phyloP scores from a whole-genome alignment of 2,113 vertebrate genomes.

The Pleuronectes platessa region DNA sequence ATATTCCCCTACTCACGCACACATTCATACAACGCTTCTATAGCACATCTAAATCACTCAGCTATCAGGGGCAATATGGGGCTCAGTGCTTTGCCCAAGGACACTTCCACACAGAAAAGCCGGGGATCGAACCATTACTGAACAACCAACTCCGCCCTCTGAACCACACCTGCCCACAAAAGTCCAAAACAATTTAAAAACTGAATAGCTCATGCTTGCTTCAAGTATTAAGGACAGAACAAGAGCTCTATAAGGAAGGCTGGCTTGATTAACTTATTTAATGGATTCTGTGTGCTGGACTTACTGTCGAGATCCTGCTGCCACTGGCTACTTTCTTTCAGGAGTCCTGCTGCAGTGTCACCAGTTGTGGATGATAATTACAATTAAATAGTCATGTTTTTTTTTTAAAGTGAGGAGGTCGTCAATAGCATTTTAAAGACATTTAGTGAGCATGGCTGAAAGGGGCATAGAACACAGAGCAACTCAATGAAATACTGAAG shows the following conservation, averaged over 20 bases:
- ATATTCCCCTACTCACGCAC: no score
- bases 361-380: neutral
- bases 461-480: neutral
- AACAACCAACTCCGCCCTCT: no score
- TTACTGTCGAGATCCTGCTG: neutral
- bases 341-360: neutral
- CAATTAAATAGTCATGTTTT: slow-evolving; percentile 7
- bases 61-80: no score
- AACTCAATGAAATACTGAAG: neutral
- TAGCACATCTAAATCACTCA: no score
- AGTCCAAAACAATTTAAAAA: no score
- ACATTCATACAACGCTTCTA: no score
- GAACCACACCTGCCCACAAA: no score
- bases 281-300: slow-evolving; percentile 1
- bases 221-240: no score
- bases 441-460: slow-evolving; percentile 27
- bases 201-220: no score
- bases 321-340: slow-evolving; percentile 4
- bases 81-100: no score
- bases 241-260: neutral
- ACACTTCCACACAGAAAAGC: no score
- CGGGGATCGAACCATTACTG: no score
- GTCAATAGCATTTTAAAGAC: slow-evolving; percentile 33
- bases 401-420: neutral
- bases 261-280: neutral